Conservation (phyloP, 2,888 invertebrate species). For the Hylaea fasciaria region DNA sequence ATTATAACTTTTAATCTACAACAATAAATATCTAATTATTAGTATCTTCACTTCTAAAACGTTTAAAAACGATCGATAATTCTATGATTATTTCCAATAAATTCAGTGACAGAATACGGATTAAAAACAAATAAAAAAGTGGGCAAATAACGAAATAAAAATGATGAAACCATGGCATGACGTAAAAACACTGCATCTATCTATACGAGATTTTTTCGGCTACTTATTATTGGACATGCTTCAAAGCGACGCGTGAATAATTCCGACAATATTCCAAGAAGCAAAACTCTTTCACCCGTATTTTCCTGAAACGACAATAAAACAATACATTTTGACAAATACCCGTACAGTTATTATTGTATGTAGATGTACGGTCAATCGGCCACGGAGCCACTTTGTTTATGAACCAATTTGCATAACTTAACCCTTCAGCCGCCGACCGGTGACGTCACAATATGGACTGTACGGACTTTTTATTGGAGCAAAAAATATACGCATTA, state of each 20-base stretch:
- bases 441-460: conserved; percentile 59
- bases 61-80: too few species aligned
- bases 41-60: too few species aligned
- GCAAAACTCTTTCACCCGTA: conserved; percentile 32
- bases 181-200: too few species aligned
- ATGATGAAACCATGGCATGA: too few species aligned
- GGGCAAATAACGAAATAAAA: too few species aligned
- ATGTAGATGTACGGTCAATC: conserved; percentile 55
- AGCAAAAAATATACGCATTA: conserved; percentile 71
- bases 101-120: too few species aligned
- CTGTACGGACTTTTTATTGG: conserved; percentile 63
- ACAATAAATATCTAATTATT: too few species aligned
- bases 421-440: conserved; percentile 65
- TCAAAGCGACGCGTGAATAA: conserved; percentile 16
- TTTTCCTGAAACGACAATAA: conserved; percentile 40
- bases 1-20: too few species aligned
- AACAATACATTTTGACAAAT: conserved; percentile 54
- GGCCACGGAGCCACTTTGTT: conserved; percentile 62
- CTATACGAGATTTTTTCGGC: not conserved
- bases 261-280: conserved; percentile 31
- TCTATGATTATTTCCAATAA: too few species aligned
- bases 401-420: conserved; percentile 78
- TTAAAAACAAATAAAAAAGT: too few species aligned
- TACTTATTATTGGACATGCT: conserved; percentile 1
- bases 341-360: conserved; percentile 52